These are phyloP conservation scores for Drosophila niveifrons DNA, from an alignment of 2,888 invertebrate species.

Conservation along the genomic window DNA sequence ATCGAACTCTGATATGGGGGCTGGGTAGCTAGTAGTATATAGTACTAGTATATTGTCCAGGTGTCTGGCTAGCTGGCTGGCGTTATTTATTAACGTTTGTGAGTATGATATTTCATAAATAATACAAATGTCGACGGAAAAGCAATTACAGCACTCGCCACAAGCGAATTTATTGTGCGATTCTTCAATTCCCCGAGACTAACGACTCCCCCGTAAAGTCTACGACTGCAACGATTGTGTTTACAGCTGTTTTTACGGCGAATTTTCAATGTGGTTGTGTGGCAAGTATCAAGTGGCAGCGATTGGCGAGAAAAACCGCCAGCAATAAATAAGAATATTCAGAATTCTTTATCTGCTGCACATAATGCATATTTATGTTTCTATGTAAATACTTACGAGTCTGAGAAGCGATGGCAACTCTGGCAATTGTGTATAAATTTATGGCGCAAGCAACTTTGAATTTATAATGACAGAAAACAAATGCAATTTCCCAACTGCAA, in stretches of 20 bases:
- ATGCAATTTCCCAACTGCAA: constrained; percentile 65
- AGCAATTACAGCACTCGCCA: constrained; percentile 57
- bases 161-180: constrained; percentile 52
- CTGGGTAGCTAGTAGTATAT: constrained; percentile 2
- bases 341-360: constrained; percentile 65
- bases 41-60: constrained; percentile 26
- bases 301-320: constrained; percentile 19
- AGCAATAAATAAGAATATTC: constrained; percentile 44
- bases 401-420: constrained; percentile 33
- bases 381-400: constrained; percentile 53
- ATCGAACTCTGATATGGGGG: constrained; percentile 48
- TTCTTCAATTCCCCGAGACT: background rate
- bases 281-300: constrained; percentile 18
- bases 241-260: constrained; percentile 22
- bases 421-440: constrained; percentile 72
- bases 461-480: constrained; percentile 82
- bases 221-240: background rate
- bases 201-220: background rate
- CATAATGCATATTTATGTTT: constrained; percentile 73
- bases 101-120: constrained; percentile 72
- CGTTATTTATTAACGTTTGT: constrained; percentile 57
- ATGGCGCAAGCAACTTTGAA: constrained; percentile 82
- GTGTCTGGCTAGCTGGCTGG: constrained; percentile 42
- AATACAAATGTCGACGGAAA: constrained; percentile 75
- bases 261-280: constrained; percentile 24